Evolutionary conservation across 1,140 invertebrate genomes (phyloP), one percentile per base, ranked within the genome.

Genomic region (Lordiphosa stackelbergi): DNA sequence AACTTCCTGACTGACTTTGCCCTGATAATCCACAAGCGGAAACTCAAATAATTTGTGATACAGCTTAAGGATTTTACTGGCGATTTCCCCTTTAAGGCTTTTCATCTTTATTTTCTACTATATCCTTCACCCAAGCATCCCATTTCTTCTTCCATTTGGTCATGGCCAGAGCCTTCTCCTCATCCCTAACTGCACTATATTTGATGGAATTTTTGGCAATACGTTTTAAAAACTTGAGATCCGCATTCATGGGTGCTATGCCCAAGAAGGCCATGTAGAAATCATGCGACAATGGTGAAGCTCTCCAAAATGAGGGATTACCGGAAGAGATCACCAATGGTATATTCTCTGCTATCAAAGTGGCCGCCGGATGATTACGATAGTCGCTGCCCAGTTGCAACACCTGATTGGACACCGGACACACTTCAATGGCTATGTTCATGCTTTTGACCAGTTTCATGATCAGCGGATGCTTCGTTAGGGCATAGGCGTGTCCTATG

Each of bases 261-360:
- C 91, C 94, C 85, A 96, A 91, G 59, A 96, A 96, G 0, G 92
- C 91, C 59, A 94, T 91, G 74, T 96, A 96, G 66, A 94, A 94
- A 71, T 97, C 95, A 70, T 95, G 93, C 10, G 93, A 93, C 0
- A 96, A 81, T 0, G 91, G 93, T 43, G 88, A 88, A 0, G 93
- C 91, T 1, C 91, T 91, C 94, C 94, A 97, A 2, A 92, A 88
- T 0, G 91, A 91, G 0, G 94, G 94, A 85, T 95, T 94, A 73
- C 96, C 95, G 5, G 83, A 81, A 1, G 90, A 89, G 9, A 92
- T 83, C 1, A 92, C 89, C 6, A 92, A 85, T 0, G 91, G 91
- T 60, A 90, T 81, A 3, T 89, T 88, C 4, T 90, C 89, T 0
- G 93, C 90, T 28, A 96, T 89, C 2, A 95, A 88, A 1, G 78